Evolutionary conservation across 2,797 vertebrate genomes (phyloP).

Genomic region (Vireo griseus): DNA sequence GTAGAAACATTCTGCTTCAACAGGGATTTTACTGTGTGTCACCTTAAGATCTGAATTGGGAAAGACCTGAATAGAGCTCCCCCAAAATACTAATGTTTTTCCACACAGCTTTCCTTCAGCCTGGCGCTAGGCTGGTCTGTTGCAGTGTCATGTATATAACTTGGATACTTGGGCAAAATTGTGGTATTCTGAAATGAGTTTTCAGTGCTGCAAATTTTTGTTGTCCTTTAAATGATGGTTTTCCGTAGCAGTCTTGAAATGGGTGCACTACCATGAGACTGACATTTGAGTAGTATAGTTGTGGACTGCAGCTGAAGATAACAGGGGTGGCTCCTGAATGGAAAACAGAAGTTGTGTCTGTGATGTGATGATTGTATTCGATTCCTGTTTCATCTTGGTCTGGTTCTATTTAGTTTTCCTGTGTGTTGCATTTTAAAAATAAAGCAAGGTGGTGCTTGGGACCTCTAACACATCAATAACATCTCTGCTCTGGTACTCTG

Average conservation of each 20-base stretch:
- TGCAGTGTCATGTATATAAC: not conserved
- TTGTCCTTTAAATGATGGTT: not conserved
- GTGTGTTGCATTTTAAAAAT: not conserved
- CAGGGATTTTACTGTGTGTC: not conserved
- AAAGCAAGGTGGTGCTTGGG: not conserved
- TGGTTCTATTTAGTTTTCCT: not conserved
- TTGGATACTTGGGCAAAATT: not conserved
- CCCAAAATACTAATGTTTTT: not conserved
- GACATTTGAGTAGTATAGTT: not conserved
- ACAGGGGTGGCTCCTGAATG: not conserved
- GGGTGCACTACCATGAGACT: not conserved
- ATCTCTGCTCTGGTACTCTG: not conserved
- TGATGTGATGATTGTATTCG: accelerated
- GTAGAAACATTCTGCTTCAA: not conserved
- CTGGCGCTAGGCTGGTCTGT: not conserved
- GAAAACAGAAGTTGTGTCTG: not conserved
- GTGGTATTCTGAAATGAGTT: not conserved
- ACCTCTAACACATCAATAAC: not conserved
- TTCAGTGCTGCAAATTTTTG: not conserved
- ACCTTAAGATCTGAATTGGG: not conserved
- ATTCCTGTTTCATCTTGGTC: not conserved
- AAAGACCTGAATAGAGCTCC: not conserved
- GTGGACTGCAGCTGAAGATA: not conserved
- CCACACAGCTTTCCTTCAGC: not conserved
- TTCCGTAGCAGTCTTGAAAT: not conserved